Evolutionary conservation across 1,140 invertebrate genomes (phyloP), one percentile per base, ranked within the genome.

Genomic region (Monomorium pharaonis): DNA sequence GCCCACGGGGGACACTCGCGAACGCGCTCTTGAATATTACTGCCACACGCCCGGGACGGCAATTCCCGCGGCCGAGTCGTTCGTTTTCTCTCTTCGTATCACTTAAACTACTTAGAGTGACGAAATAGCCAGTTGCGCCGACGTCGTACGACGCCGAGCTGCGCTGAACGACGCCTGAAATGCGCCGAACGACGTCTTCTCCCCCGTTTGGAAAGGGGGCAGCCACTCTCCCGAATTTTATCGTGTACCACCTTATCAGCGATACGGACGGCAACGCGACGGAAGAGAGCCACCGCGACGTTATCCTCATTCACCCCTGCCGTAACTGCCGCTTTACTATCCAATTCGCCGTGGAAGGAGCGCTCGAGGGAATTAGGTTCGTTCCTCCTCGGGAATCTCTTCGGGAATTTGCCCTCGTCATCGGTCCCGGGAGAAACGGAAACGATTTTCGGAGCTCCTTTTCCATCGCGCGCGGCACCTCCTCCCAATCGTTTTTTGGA

Each of bases 281-380:
- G 70, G 47, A 49, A 9, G 33, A 88, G 85, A 76, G 75, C 70
- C 54, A 51, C 30, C 75, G 54, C 56, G 89, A 70, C 69, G 81
- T 3, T 2, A 83, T 90, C 88, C 88, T 92, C 91, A 88, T 92
- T 92, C 88, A 86, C 70, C 86, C 88, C 85, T 92, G 84, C 76
- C 84, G 76, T 84, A 86, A 86, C 81, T 85, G 63, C 47, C 88
- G 85, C 88, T 92, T 92, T 91, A 92, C 89, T 90, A 90, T 54
- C 89, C 88, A 91, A 92, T 92, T 90, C 88, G 37, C 85, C 70
- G 88, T 74, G 56, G 72, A 81, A 81, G 74, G 24, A 77, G 80
- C 60, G 44, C 72, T 85, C 83, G 67, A 58, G 60, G 70, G 90
- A 86, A 90, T 90, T 87, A 86, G 85, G 86, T 86, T 90, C 86